Evolutionary conservation across 2,113 vertebrate genomes (phyloP).

Genomic region (Eidolon helvum): DNA sequence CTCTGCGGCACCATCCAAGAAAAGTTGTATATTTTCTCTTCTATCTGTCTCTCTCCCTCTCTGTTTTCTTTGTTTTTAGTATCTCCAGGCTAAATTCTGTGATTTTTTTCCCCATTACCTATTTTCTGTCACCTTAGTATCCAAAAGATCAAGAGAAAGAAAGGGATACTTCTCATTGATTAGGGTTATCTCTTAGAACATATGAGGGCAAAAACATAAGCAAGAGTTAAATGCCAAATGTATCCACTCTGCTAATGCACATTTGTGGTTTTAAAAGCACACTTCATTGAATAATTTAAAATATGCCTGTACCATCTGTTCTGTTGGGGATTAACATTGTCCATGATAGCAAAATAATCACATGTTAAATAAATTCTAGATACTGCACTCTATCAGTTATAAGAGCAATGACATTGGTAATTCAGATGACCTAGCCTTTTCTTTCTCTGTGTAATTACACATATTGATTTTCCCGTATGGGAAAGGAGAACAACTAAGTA

Average conservation of each 20-base stretch:
- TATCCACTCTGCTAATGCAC: neutral
- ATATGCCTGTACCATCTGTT: constrained; percentile 56
- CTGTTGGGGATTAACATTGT: constrained; percentile 24
- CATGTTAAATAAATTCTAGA: constrained; percentile 42
- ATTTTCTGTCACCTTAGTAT: neutral
- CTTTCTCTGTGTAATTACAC: neutral
- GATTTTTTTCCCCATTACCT: neutral
- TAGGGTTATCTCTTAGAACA: neutral
- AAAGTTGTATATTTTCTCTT: neutral
- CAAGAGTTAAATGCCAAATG: constrained; percentile 9
- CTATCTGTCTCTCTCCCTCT: neutral
- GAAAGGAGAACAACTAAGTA: neutral
- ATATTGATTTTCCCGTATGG: constrained; percentile 33
- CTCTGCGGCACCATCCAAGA: neutral
- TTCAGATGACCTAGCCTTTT: neutral
- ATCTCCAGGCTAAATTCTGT: neutral
- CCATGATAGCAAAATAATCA: constrained; percentile 52
- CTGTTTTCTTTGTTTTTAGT: neutral
- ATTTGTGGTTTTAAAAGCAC: constrained; percentile 43
- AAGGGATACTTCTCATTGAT: neutral
- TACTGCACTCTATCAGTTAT: neutral
- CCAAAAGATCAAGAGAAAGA: neutral
- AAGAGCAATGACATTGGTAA: neutral
- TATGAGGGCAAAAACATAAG: neutral
- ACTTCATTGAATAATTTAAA: constrained; percentile 65